Evolutionary conservation across 2,888 invertebrate genomes (phyloP).

Genomic region (Bhutanitis thaidina): DNA sequence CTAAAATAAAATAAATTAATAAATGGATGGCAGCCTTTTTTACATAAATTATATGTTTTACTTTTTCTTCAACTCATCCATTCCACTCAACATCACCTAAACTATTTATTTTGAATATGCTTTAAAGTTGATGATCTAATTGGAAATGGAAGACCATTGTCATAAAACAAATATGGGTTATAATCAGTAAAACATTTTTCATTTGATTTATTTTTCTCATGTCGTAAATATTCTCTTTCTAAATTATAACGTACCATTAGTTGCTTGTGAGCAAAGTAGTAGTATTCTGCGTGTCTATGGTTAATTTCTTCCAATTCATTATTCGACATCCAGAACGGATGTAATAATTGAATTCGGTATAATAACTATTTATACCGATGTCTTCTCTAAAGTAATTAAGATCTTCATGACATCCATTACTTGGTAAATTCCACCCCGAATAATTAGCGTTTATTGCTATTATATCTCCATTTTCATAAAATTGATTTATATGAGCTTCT

Average conservation of each 20-base stretch:
- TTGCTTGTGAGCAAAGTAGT: conserved; percentile 60
- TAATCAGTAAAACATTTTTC: conserved; percentile 41
- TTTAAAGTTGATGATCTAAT: conserved; percentile 41
- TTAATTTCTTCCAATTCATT: conserved; percentile 58
- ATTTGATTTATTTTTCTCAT: conserved; percentile 26
- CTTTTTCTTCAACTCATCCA: too few relatives aligned
- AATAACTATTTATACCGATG: conserved; percentile 79
- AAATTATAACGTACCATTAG: conserved; percentile 54
- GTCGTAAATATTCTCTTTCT: conserved; percentile 51
- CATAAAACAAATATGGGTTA: conserved; percentile 55
- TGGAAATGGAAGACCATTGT: conserved; percentile 64
- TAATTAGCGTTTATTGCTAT: conserved; percentile 60
- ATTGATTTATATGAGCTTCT: conserved; percentile 43
- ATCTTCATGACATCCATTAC: conserved; percentile 67
- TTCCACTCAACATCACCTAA: too few relatives aligned
- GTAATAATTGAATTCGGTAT: conserved; percentile 77
- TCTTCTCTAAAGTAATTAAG: conserved; percentile 84
- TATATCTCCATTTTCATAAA: conserved; percentile 36
- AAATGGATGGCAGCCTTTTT: too few relatives aligned
- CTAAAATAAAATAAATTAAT: too few relatives aligned
- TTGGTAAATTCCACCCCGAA: conserved; percentile 73
- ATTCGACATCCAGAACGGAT: conserved; percentile 81
- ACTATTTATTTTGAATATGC: too few relatives aligned
- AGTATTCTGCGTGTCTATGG: conserved; percentile 58
- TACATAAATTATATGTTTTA: too few relatives aligned